Conservation (phyloP, 2,113 vertebrate species). For the Cyprinus carpio region DNA sequence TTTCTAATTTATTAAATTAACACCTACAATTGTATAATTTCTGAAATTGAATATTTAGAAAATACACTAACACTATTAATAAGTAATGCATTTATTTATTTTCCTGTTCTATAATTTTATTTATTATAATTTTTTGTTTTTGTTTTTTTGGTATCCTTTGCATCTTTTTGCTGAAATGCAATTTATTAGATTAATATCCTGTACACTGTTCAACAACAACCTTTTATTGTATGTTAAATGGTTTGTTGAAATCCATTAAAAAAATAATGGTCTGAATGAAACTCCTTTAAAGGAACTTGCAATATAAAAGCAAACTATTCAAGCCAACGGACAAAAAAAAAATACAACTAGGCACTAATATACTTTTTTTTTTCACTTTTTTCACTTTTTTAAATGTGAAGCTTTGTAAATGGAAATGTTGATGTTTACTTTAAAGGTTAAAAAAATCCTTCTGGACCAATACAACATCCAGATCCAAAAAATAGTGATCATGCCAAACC, state of each 20-base stretch:
- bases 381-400: not conserved
- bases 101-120: not conserved
- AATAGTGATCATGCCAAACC: not conserved
- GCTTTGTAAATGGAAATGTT: not conserved
- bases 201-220: not conserved
- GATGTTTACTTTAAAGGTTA: not conserved
- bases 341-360: not conserved
- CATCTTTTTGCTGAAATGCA: not conserved
- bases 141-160: too few species aligned
- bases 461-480: not conserved
- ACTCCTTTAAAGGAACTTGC: not conserved
- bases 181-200: not conserved
- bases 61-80: not conserved
- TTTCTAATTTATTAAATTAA: not conserved
- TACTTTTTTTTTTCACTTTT: too few species aligned
- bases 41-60: not conserved
- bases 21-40: not conserved
- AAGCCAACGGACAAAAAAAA: not conserved
- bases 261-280: not conserved
- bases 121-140: not conserved
- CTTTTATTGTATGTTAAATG: not conserved
- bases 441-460: not conserved
- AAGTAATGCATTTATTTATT: not conserved
- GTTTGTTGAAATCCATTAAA: not conserved
- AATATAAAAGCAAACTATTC: not conserved